Evolutionary conservation across 2,888 invertebrate species (phyloP), one percentile per base, ranked within the genome.

Genomic region (Deladenus siricidicola): DNA sequence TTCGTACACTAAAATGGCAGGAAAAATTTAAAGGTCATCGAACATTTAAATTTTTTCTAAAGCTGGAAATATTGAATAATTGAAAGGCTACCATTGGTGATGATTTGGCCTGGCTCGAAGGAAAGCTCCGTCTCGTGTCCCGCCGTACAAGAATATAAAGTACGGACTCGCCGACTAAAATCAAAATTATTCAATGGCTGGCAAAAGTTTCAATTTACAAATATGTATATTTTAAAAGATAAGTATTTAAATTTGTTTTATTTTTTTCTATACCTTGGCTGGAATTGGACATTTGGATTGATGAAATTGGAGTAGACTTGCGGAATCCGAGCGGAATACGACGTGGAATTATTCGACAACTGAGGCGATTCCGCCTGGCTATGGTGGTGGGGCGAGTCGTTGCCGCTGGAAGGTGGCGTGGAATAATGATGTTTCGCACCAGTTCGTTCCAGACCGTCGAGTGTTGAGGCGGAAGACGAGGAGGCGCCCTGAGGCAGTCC

Each of bases 51-150:
- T n/a, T n/a, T n/a, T n/a, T n/a, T n/a, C n/a, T n/a, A n/a, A n/a
- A n/a, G n/a, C n/a, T n/a, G n/a, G n/a, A n/a, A n/a, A n/a, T n/a
- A n/a, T n/a, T n/a, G n/a, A n/a, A n/a, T n/a, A n/a, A n/a, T n/a
- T n/a, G n/a, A n/a, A n/a, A n/a, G n/a, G n/a, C 83, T 83, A 91
- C 94, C 92, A 84, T 93, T 89, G 66, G 89, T 89, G 76, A 96
- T 90, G 77, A 96, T 90, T 85, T 93, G 90, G 85, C 96, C 94
- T 67, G 94, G 92, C 83, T 93, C 91, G 84, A 96, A 96, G 29
- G 92, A 92, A 71, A 96, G 53, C 39, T 96, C 96, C 67, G 91
- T 89, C 79, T 91, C 91, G 82, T 90, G 90, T 83, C 93, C 94
- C 58, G 92, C 94, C 71, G 90, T 85, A 80, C 96, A 96, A 55